Base-by-base conservation (phyloP, 2,797 vertebrate genomes). In the Macrochelys suwanniensis region DNA sequence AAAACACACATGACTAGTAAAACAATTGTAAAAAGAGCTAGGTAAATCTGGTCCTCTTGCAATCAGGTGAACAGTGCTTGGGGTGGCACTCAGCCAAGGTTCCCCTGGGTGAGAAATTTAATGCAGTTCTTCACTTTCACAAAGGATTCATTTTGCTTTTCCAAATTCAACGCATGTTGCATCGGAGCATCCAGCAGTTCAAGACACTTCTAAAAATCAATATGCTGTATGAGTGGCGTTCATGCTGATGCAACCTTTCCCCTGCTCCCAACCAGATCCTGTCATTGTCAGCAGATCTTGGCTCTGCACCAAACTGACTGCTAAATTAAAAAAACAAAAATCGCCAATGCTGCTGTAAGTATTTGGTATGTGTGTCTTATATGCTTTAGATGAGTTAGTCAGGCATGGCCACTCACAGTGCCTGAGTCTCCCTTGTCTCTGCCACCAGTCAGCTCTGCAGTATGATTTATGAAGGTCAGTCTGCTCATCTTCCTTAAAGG, bases 231-330 rank as follows among this genome's bases (percentile, higher is more conserved):
- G 51, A 92, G 88, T 49, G n/a, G 2, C 3, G 6, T 15, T 65
- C 13, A 5, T 71, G 1, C 42, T 68, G 49, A 25, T 11, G 3
- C 45, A 84, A 88, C 8, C 47, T 33, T 3, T 89, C 42, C 23
- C 2, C n/a, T 1, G 10, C 50, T 57, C 15, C 9, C 19, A 82
- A 19, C 16, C 37, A 53, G 26, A 16, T 47, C 25, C 78, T 31
- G 11, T 16, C 13, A 47, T 0, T 0, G 2, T 3, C 0, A 0
- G 47, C 53, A 42, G 10, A 45, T 79, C 78, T 78, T 94, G 54
- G 26, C 5, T 79, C 11, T 84, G 49, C 56, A 31, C 26, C 28
- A 45, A 76, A 10, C 45, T 83, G 37, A 26, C 51, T 86, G n/a
- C 3, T 7, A 5, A 7, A 56, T 59, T 10, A 31, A 31, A 49